phyloP scores from a whole-genome alignment of 1,140 invertebrate genomes.

The Camponotus pennsylvanicus region DNA sequence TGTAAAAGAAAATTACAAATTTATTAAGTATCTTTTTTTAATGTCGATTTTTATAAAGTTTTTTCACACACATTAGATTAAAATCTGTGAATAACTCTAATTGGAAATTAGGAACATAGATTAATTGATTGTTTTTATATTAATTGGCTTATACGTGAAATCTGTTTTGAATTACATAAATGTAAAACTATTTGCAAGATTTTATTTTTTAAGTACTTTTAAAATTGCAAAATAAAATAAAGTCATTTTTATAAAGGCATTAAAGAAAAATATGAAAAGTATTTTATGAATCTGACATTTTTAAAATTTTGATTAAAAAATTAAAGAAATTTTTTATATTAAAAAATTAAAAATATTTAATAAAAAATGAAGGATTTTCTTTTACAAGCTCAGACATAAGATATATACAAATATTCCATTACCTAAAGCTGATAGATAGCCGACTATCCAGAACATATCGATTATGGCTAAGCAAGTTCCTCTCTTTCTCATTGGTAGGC shows the following conservation, averaged over 20 bases:
- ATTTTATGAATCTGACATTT: neutral
- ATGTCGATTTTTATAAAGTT: neutral
- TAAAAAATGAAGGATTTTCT: conserved; percentile 12
- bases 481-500: conserved; percentile 73
- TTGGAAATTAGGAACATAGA: neutral
- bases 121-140: neutral
- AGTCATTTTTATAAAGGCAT: neutral
- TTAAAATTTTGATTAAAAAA: too few species aligned
- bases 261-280: neutral
- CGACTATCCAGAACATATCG: conserved; percentile 74
- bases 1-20: neutral
- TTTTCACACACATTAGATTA: neutral
- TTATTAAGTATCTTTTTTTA: neutral
- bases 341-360: conserved; percentile 27
- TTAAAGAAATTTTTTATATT: neutral
- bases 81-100: neutral
- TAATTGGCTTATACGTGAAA: neutral
- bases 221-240: neutral
- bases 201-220: neutral
- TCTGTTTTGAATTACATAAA: neutral
- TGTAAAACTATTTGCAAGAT: neutral
- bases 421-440: conserved; percentile 73
- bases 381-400: too few species aligned
- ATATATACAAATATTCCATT: conserved; percentile 25
- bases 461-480: conserved; percentile 71